Percentiles rank a stretch among this genome's conserved stretches.
Conservation (phyloP, 2,888 invertebrate species). For the Nomada fabriciana region DNA sequence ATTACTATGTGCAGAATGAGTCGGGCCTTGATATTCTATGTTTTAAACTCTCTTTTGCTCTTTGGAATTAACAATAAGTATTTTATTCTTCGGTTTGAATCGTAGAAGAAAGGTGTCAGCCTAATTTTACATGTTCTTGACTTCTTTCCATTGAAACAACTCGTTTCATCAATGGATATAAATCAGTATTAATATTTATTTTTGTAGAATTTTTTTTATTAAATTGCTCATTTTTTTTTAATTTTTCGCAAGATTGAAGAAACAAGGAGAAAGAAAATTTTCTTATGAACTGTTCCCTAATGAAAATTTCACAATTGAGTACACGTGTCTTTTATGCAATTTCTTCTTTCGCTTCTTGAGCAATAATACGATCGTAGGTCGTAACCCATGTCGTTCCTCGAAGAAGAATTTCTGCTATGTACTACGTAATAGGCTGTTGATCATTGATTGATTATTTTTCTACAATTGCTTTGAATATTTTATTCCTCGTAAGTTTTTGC, state of each 20-base stretch:
- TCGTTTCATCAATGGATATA: too few species aligned
- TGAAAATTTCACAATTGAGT: constrained; percentile 23
- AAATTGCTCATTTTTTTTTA: not conserved
- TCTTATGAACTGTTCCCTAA: not conserved
- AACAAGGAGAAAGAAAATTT: not conserved
- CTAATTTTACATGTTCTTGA: too few species aligned
- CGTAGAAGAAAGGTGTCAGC: too few species aligned
- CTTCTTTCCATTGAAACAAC: too few species aligned
- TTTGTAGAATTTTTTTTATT: too few species aligned
- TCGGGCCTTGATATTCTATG: constrained; percentile 32
- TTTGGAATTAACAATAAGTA: not conserved
- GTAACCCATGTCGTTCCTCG: constrained; percentile 14
- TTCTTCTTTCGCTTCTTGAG: constrained; percentile 13
- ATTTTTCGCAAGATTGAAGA: too few species aligned
- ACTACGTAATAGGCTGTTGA: not conserved
- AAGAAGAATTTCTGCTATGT: constrained; percentile 7
- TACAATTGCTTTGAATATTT: not conserved
- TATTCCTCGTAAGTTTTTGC: not conserved
- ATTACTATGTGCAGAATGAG: constrained; percentile 28
- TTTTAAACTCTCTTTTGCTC: not conserved
- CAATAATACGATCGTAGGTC: constrained; percentile 11
- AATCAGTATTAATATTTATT: too few species aligned
- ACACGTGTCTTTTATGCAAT: constrained; percentile 23
- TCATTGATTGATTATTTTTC: not conserved
- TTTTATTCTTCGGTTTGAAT: not conserved